Base-by-base conservation (phyloP, 2,797 vertebrate genomes). In the Typhlichthys subterraneus region DNA sequence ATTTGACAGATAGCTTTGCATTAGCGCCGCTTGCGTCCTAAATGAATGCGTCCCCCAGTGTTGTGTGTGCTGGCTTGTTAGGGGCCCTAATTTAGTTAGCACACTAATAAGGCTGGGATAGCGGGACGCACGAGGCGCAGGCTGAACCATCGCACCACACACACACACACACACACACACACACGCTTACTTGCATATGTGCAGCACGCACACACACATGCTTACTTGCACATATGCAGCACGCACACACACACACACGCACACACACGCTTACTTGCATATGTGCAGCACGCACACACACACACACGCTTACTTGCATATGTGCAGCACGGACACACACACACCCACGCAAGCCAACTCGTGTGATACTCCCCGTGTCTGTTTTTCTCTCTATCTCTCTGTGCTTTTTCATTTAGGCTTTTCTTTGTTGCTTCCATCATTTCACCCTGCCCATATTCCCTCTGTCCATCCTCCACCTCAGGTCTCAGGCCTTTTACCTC, bases 31-130 rank as follows among this genome's bases (percentile, higher is more conserved):
- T 61, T 69, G 67, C 15, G 47, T 77, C 69, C 65, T 77, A 75
- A 86, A 88, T 83, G 77, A 79, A 80, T 65, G 69, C 13, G 52
- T 86, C 81, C 78, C 83, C 72, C 17, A 53, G 81, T 82, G 85
- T 81, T 82, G 79, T 81, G 72, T 84, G 80, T 57, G 53, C 79
- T 79, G 75, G 69, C 82, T 83, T 81, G 79, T 90, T 84, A 87
- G 80, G 81, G 74, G 62, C 60, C 67, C 73, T 84, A 74, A 87
- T 88, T 81, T 76, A 69, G 83, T 88, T 88, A 84, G 78, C 15
- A 63, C 72, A 53, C 69, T 88, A 87, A 90, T 83, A 76, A 83
- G 79, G 80, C 77, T 76, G 79, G 82, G 79, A 83, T 71, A 53
- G 65, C 53, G 77, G 78, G 73, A 75, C 61, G 63, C 87, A 88